Conservation (phyloP, 2,797 vertebrate species). For the Phataginus tetradactyla region DNA sequence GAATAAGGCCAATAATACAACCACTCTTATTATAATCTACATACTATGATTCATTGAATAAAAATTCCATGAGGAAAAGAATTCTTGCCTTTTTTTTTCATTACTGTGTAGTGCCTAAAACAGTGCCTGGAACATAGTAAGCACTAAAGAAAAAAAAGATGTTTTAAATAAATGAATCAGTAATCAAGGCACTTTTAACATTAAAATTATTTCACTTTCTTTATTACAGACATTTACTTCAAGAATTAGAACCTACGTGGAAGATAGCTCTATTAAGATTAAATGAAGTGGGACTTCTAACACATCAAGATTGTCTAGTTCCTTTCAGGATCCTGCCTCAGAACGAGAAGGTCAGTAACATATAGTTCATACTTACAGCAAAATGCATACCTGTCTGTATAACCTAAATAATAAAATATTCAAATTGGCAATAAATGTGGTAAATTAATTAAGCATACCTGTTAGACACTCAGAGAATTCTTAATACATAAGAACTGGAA, state of each 20-base stretch:
- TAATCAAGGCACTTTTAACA: neutral
- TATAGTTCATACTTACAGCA: neutral
- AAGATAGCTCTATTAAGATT: constrained; percentile 3
- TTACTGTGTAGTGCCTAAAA: neutral
- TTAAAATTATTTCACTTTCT: neutral
- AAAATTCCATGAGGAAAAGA: neutral
- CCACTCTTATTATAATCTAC: neutral
- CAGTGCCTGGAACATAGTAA: neutral
- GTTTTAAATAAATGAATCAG: neutral
- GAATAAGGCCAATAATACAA: constrained; percentile 1
- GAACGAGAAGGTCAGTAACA: neutral
- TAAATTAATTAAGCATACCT: neutral
- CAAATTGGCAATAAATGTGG: neutral
- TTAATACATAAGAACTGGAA: neutral
- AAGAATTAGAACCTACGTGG: neutral
- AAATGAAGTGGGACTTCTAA: neutral
- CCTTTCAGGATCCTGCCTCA: neutral
- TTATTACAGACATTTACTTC: neutral
- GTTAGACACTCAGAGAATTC: neutral
- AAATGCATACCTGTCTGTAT: neutral
- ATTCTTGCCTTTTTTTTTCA: neutral
- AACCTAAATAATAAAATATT: constrained; percentile 34
- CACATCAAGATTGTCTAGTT: neutral
- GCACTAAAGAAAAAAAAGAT: neutral
- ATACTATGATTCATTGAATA: neutral